phyloP scores from a whole-genome alignment of 2,113 vertebrate species.

The Mesocricetus auratus region DNA sequence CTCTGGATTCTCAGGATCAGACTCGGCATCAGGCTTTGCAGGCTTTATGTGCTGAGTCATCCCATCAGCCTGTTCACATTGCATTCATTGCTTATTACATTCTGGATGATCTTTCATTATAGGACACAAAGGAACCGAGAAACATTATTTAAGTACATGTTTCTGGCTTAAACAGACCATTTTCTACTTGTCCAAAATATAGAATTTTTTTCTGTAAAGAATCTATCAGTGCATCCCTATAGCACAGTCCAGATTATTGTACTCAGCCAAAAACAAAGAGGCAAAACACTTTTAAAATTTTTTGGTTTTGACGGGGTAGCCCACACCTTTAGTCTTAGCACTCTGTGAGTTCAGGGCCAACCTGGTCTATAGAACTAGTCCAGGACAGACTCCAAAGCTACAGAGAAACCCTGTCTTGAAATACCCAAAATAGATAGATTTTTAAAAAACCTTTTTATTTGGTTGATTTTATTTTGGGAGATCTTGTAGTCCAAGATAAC shows the following conservation, averaged over 20 bases:
- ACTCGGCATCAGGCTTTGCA: neutral
- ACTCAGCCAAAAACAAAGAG: neutral
- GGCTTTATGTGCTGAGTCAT: neutral
- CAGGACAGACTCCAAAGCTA: too few relatives aligned
- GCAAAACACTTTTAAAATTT: neutral
- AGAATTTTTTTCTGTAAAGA: neutral
- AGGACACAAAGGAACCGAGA: conserved; percentile 5
- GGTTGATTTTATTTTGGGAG: neutral
- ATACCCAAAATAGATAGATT: too few relatives aligned
- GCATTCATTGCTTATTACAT: conserved; percentile 17
- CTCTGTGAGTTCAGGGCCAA: too few relatives aligned
- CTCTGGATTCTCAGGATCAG: neutral
- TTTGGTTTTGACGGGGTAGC: too few relatives aligned
- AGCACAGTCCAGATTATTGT: conserved; percentile 10
- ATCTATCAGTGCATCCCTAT: neutral
- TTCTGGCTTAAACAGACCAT: neutral
- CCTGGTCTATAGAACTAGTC: too few relatives aligned
- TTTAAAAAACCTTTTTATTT: neutral
- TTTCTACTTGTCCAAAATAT: neutral
- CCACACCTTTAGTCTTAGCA: too few relatives aligned
- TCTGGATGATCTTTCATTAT: neutral
- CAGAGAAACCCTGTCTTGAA: too few relatives aligned
- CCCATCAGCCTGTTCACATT: neutral
- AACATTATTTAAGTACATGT: neutral
- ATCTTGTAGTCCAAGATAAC: neutral